phyloP scores from a whole-genome alignment of 1,140 invertebrate genomes.

The Psix sp. region DNA sequence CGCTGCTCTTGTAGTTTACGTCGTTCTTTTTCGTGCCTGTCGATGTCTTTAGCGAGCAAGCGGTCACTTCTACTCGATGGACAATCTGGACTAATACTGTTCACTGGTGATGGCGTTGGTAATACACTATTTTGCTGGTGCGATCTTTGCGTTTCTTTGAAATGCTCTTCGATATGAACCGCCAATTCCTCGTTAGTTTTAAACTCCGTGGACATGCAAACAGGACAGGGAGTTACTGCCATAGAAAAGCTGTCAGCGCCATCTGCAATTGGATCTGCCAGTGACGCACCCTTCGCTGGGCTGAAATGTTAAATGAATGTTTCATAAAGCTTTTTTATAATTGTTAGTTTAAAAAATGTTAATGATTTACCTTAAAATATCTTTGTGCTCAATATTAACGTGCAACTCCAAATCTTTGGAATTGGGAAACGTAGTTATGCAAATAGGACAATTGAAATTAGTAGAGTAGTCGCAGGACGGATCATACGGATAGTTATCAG shows the following conservation, averaged over 20 bases:
- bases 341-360: not conserved
- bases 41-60: slow-evolving; percentile 80
- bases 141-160: slow-evolving; percentile 73
- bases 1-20: slow-evolving; percentile 84
- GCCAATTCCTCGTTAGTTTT: slow-evolving; percentile 78
- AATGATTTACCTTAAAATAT: slow-evolving; percentile 80
- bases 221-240: slow-evolving; percentile 75
- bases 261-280: slow-evolving; percentile 66
- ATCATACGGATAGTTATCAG: slow-evolving; percentile 69
- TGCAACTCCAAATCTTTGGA: slow-evolving; percentile 89
- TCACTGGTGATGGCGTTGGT: slow-evolving; percentile 73
- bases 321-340: not conserved
- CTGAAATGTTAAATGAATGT: slow-evolving; percentile 66
- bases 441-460: slow-evolving; percentile 83
- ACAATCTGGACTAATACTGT: slow-evolving; percentile 70
- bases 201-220: slow-evolving; percentile 78
- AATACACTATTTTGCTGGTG: slow-evolving; percentile 40
- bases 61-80: slow-evolving; percentile 76
- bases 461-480: slow-evolving; percentile 64
- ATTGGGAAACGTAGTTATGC: slow-evolving; percentile 83
- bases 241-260: slow-evolving; percentile 58
- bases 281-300: slow-evolving; percentile 70
- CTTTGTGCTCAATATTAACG: slow-evolving; percentile 89
- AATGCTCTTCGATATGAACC: slow-evolving; percentile 84
- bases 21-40: slow-evolving; percentile 83